phyloP scores from a whole-genome alignment of 2,888 invertebrate genomes.

The Eupelmus urozonus region DNA sequence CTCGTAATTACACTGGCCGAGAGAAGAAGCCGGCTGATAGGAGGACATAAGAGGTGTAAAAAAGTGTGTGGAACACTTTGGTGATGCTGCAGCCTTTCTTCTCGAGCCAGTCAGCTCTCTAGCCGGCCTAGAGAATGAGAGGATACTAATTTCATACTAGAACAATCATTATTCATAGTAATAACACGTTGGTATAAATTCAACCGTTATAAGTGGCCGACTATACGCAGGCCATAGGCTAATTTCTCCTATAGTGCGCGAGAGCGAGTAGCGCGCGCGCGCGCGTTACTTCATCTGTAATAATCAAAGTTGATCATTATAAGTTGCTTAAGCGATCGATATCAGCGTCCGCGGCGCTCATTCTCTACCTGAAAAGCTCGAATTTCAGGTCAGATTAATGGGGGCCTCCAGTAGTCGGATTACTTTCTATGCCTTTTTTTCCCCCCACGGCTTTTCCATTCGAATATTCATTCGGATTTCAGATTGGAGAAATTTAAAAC shows the following conservation, averaged over 20 bases:
- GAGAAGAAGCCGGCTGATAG: no score
- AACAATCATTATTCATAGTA: constrained; percentile 37
- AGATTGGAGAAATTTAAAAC: neutral
- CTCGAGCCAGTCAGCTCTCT: neutral
- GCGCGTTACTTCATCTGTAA: constrained; percentile 20
- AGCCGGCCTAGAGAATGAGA: no score
- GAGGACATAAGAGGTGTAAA: no score
- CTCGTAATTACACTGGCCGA: no score
- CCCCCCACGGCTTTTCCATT: neutral
- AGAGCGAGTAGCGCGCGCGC: no score
- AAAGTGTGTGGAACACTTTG: neutral
- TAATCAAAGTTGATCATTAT: constrained; percentile 2
- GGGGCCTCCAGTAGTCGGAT: constrained; percentile 34
- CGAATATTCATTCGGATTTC: constrained; percentile 12
- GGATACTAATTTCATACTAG: constrained; percentile 27
- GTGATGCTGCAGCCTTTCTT: neutral
- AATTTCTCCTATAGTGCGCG: no score
- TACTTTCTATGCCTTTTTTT: neutral
- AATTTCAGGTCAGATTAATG: constrained; percentile 44
- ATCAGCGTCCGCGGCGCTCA: constrained; percentile 6
- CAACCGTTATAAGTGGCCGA: constrained; percentile 44
- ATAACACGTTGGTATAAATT: constrained; percentile 19
- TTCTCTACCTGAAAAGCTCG: constrained; percentile 18
- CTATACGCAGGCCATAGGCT: neutral
- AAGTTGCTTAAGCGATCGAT: constrained; percentile 31